These are phyloP conservation scores for Spodoptera picta DNA, from an alignment of 2,888 invertebrate genomes.

Conservation along the genomic window DNA sequence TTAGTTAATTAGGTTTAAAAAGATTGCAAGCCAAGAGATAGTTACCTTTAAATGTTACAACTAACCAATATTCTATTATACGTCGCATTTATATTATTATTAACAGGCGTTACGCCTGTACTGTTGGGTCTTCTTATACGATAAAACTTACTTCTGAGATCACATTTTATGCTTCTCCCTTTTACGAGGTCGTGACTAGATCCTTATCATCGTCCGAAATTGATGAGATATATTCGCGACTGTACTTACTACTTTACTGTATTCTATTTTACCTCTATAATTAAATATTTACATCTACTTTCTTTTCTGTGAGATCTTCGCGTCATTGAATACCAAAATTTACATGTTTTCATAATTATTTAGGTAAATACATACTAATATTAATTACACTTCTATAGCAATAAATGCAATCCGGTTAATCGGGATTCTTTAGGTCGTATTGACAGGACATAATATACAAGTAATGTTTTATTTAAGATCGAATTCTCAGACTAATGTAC, in stretches of 20 bases:
- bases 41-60: slow-evolving; percentile 5
- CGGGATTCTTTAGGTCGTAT: slow-evolving; percentile 23
- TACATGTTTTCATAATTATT: slow-evolving; percentile 36
- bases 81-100: slow-evolving; percentile 6
- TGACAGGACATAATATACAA: not conserved
- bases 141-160: slow-evolving; percentile 22
- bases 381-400: slow-evolving; percentile 8
- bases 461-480: not conserved
- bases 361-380: slow-evolving; percentile 9
- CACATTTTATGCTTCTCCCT: slow-evolving; percentile 30
- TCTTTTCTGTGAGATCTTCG: slow-evolving; percentile 51
- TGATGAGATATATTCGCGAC: not conserved
- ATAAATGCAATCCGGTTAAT: slow-evolving; percentile 37
- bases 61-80: slow-evolving; percentile 2
- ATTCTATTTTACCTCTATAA: slow-evolving; percentile 16
- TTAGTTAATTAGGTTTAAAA: slow-evolving; percentile 23
- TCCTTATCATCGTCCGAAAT: slow-evolving; percentile 5
- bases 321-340: slow-evolving; percentile 44
- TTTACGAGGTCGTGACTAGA: slow-evolving; percentile 6
- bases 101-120: not conserved
- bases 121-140: slow-evolving; percentile 9
- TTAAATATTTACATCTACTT: slow-evolving; percentile 41
- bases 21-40: slow-evolving; percentile 16
- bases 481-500: no score
- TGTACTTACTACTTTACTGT: slow-evolving; percentile 3